These are phyloP conservation scores for Platycheirus rosarum DNA, from an alignment of 2,888 invertebrate genomes.

Conservation along the genomic window DNA sequence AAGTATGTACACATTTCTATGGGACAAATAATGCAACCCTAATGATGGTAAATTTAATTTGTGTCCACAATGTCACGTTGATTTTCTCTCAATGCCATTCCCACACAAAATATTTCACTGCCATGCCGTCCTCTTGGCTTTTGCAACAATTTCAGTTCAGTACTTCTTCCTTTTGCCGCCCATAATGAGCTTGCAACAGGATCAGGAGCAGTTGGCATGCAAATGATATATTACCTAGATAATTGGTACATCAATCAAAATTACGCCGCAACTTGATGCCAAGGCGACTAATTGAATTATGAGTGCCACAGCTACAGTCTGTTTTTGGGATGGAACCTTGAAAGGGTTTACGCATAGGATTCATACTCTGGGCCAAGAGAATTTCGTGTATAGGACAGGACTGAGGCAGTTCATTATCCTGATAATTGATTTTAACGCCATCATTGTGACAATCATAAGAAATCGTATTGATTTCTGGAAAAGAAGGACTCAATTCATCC, in stretches of 20 bases:
- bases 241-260: conserved; percentile 82
- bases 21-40: conserved; percentile 46
- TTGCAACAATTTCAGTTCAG: neutral
- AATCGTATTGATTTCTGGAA: too few species aligned
- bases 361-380: too few species aligned
- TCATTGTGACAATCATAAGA: neutral
- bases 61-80: conserved; percentile 67
- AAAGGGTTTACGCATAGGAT: conserved; percentile 36
- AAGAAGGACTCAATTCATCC: too few species aligned
- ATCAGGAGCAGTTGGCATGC: conserved; percentile 75
- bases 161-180: neutral
- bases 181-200: conserved; percentile 6
- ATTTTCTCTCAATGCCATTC: conserved; percentile 55
- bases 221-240: conserved; percentile 82
- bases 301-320: conserved; percentile 46
- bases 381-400: conserved; percentile 20
- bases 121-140: too few species aligned
- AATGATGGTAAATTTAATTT: conserved; percentile 69
- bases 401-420: conserved; percentile 21
- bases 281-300: conserved; percentile 68
- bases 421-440: neutral
- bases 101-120: neutral
- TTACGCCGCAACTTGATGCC: conserved; percentile 76
- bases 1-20: neutral
- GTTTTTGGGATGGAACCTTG: conserved; percentile 50